Evolutionary conservation across 2,888 invertebrate species (phyloP), one percentile per base, ranked within the genome.

Genomic region (Rhyacophila evoluta): DNA sequence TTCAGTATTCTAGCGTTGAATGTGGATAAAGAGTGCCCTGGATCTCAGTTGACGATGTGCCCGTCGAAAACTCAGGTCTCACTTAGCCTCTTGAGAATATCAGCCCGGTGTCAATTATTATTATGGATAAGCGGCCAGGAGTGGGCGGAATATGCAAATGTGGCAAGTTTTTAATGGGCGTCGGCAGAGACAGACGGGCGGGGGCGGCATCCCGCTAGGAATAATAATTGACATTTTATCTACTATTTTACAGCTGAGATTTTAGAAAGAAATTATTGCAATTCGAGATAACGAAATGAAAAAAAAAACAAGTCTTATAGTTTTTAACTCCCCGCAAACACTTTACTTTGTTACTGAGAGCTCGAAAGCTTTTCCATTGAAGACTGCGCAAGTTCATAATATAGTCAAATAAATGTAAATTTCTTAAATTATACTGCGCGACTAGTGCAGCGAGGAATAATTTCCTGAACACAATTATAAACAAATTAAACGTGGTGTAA

Each of bases 161-260:
- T 69, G 29, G 33, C 69, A 69, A 69, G 28, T 69, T 69, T 33
- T 69, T 69, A 69, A 69, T 69, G 69, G 69, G 69, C 69, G 29
- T 2, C 1, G 10, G 29, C 69, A 28, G 27, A 1, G 69, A 27
- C n/a, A 28, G 41, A n/a, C 6, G 41, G 19, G 41, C 41, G 41
- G 41, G 19, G 55, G 19, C 55, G 19, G 55, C 10, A 55, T 55
- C 55, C 55, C 55, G 10, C 10, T 8, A 55, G 55, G 55, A 55
- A 55, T 55, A 55, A 55, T 55, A 55, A 55, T 55, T 19, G 55
- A 55, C 55, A 19, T 55, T 55, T 19, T 55, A 55, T 55, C 15
- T 25, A 15, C 55, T 12, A n/a, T 39, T 19, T 55, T 6, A 6
- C 12, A 6, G 10, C 25, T 15, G 55, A 15, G 39, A 19, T 8